Evolutionary conservation across 1,140 invertebrate species (phyloP).

Genomic region (Laodelphax striatellus): DNA sequence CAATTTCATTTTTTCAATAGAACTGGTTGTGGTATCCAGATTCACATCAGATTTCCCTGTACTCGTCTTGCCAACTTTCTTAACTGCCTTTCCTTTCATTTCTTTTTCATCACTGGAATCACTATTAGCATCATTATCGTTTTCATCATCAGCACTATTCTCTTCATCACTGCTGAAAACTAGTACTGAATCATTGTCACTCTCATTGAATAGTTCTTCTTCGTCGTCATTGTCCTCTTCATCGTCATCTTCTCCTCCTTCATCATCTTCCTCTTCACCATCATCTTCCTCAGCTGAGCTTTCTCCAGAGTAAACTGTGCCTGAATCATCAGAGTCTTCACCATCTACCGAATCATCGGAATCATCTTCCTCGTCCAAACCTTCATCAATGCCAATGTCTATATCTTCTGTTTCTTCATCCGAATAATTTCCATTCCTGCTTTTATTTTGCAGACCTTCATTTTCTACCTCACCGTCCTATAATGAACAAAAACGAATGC

Average conservation of each 20-base stretch:
- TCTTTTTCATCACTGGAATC: conserved; percentile 26
- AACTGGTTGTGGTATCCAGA: neutral
- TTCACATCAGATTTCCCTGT: neutral
- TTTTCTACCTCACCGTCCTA: no score
- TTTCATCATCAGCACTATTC: conserved; percentile 13
- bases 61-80: conserved; percentile 10
- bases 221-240: conserved; percentile 15
- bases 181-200: conserved; percentile 8
- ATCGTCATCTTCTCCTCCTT: conserved; percentile 22
- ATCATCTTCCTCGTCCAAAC: conserved; percentile 31
- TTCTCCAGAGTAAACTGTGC: conserved; percentile 37
- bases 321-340: conserved; percentile 16
- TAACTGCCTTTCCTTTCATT: conserved; percentile 18
- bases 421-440: neutral
- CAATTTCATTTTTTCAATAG: neutral
- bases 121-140: conserved; percentile 19
- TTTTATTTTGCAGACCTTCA: no score
- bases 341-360: conserved; percentile 32
- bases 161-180: conserved; percentile 14
- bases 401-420: conserved; percentile 33
- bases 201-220: conserved; percentile 11
- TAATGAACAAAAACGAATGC: no score
- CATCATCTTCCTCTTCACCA: conserved; percentile 24
- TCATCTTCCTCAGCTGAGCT: conserved; percentile 21
- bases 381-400: conserved; percentile 38